These are phyloP conservation scores for Bombus pascuorum DNA, from an alignment of 1,140 invertebrate genomes.

Conservation along the genomic window DNA sequence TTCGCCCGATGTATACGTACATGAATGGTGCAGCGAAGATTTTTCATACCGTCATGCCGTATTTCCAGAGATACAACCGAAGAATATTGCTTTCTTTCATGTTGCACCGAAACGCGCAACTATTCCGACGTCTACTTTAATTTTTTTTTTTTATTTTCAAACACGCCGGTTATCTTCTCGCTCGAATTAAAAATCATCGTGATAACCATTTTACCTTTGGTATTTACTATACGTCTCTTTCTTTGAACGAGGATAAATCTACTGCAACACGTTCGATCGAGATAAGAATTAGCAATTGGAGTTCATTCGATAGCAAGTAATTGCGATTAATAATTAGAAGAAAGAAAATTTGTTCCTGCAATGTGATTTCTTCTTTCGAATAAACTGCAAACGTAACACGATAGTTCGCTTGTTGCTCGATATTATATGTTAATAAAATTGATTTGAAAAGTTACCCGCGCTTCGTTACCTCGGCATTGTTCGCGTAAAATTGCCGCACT, in stretches of 20 bases:
- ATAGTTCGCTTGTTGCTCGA: not conserved
- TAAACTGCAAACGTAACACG: no score
- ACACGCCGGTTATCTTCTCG: not conserved
- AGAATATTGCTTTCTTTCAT: constrained; percentile 23
- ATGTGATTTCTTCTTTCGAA: no score
- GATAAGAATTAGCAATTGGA: no score
- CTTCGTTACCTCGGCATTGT: constrained; percentile 10
- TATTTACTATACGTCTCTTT: no score
- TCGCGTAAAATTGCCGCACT: not conserved
- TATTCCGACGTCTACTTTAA: not conserved
- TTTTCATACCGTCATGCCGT: constrained; percentile 13
- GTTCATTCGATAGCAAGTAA: no score
- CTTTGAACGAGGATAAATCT: no score
- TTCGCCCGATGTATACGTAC: not conserved
- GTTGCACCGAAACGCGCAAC: not conserved
- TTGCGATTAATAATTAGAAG: not conserved
- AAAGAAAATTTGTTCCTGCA: not conserved
- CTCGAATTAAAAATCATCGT: no score
- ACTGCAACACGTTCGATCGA: no score
- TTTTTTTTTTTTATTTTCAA: not conserved
- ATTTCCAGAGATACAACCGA: not conserved
- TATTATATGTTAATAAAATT: not conserved
- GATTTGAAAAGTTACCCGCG: not conserved
- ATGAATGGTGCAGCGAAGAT: constrained; percentile 34
- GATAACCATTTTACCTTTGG: no score